phyloP scores from a whole-genome alignment of 2,888 invertebrate genomes.

The Petrolisthes manimaculis region DNA sequence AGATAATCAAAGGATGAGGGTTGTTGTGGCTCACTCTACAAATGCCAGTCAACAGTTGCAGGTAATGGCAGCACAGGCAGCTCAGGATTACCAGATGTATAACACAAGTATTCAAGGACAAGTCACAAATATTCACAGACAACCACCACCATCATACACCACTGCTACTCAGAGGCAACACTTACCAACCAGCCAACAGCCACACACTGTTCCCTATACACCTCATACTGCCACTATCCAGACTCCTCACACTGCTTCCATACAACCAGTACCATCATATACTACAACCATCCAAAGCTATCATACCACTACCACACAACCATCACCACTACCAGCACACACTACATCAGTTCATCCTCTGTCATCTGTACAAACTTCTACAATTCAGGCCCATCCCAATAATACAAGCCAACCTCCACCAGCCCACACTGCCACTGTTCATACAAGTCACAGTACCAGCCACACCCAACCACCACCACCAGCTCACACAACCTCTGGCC shows the following conservation, averaged over 20 bases:
- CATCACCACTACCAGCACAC: not conserved
- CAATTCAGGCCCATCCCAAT: slow-evolving; percentile 2
- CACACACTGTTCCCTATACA: not conserved
- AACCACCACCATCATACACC: not conserved
- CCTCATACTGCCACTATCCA: not conserved
- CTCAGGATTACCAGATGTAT: not conserved
- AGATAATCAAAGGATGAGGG: slow-evolving; percentile 1
- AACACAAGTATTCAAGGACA: not conserved
- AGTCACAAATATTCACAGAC: not conserved
- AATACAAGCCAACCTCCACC: not conserved
- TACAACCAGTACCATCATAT: not conserved
- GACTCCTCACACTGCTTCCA: not conserved
- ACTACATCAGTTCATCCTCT: not conserved
- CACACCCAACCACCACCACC: not conserved
- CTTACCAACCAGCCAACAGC: not conserved
- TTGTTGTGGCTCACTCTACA: not conserved
- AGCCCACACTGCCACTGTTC: not conserved
- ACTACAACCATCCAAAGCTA: not conserved
- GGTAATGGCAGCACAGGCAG: not conserved
- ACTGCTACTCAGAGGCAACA: not conserved
- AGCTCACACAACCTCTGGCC: not conserved
- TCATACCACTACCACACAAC: not conserved
- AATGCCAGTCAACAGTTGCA: not conserved
- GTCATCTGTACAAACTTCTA: not conserved
- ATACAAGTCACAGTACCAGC: not conserved